Conservation (phyloP, 2,888 invertebrate species). For the Limnephilus lunatus region DNA sequence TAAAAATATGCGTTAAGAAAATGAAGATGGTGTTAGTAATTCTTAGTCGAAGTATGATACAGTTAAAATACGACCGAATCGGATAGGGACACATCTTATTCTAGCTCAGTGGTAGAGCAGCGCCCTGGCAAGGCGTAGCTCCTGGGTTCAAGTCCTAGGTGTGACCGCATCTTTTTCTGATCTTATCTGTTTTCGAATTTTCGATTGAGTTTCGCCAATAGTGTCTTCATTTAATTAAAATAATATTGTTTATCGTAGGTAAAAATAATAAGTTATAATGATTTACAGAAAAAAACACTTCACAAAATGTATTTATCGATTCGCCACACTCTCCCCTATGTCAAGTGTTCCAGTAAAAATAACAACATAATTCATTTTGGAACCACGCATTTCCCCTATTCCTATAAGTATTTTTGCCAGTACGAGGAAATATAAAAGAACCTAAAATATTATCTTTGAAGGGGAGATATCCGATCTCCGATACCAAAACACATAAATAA, state of each 20-base stretch:
- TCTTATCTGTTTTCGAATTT: too few relatives aligned
- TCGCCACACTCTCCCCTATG: background rate
- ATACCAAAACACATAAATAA: background rate
- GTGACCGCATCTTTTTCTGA: too few relatives aligned
- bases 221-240: background rate
- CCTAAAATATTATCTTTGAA: background rate
- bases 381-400: background rate
- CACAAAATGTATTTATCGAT: background rate
- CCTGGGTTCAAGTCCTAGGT: too few relatives aligned
- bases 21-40: too few relatives aligned
- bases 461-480: background rate
- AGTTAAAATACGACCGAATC: too few relatives aligned
- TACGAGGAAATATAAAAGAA: background rate
- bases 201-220: too few relatives aligned
- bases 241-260: background rate
- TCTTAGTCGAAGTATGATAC: too few relatives aligned
- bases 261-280: background rate
- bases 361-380: background rate
- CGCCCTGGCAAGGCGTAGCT: too few relatives aligned
- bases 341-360: background rate
- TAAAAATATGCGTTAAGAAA: too few relatives aligned
- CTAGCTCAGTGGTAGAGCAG: too few relatives aligned
- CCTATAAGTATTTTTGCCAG: background rate
- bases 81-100: too few relatives aligned
- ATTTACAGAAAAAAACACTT: background rate